A percentile compares a stretch with the other conserved stretches of the same genome.
Conservation (phyloP, 2,888 invertebrate species). For the Drosophila lacicola region DNA sequence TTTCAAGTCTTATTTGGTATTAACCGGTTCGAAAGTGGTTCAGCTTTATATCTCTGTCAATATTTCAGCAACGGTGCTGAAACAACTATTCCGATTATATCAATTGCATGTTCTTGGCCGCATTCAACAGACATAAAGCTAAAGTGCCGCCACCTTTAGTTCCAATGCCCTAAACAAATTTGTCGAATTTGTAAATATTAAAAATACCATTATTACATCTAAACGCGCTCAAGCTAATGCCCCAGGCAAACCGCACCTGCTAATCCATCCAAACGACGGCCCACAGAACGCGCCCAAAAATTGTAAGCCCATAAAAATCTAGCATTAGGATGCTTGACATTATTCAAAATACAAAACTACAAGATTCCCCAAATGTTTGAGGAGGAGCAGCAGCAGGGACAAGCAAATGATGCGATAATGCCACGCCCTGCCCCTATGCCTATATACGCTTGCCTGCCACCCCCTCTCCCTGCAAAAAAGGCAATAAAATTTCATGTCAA, state of each 20-base stretch:
- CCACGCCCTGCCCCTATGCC: conserved; percentile 36
- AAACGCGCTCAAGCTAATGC: conserved; percentile 26
- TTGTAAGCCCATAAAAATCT: conserved; percentile 56
- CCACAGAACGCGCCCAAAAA: conserved; percentile 43
- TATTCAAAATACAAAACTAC: conserved; percentile 74
- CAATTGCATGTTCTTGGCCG: not conserved
- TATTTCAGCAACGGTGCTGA: too few species aligned
- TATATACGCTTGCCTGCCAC: not conserved
- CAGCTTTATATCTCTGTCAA: not conserved
- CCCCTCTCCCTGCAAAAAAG: conserved; percentile 57
- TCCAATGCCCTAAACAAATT: conserved; percentile 28
- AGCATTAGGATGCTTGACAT: conserved; percentile 66
- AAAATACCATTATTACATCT: conserved; percentile 26
- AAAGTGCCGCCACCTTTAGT: conserved; percentile 12
- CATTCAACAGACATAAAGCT: conserved; percentile 1
- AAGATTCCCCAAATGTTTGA: conserved; percentile 64
- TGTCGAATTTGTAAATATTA: conserved; percentile 46
- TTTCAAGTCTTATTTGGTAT: too few species aligned
- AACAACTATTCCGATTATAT: not conserved
- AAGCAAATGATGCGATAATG: conserved; percentile 44
- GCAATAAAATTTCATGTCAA: conserved; percentile 76
- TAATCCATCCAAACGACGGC: conserved; percentile 1
- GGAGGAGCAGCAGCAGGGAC: conserved; percentile 30
- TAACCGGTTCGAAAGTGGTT: not conserved
- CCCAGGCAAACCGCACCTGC: conserved; percentile 46